Conservation (phyloP, 2,888 invertebrate genomes). For the Cephus pulcher region DNA sequence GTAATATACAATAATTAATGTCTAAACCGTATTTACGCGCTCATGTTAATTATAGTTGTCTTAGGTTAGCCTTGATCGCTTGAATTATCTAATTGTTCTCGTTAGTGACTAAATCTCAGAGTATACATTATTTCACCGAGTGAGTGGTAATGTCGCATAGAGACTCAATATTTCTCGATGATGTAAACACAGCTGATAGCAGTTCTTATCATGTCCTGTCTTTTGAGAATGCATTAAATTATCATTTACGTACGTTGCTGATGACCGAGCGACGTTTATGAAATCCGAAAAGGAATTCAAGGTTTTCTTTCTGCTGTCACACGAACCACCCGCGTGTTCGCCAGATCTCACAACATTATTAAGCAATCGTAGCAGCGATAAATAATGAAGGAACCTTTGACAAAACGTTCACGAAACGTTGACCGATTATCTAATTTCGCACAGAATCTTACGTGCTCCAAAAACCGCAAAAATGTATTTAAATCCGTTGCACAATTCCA, state of each 20-base stretch:
- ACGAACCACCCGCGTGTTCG: not conserved
- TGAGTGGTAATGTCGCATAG: not conserved
- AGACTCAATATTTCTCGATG: not conserved
- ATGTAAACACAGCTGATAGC: conserved; percentile 6
- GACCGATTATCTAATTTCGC: not conserved
- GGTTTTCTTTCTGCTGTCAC: not conserved
- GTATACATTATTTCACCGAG: not conserved
- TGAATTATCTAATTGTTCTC: not conserved
- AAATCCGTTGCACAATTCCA: not conserved
- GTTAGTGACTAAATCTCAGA: not conserved
- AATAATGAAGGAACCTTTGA: not conserved
- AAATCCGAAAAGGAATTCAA: not conserved
- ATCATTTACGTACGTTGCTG: not conserved
- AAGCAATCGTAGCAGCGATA: not conserved
- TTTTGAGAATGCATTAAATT: conserved; percentile 1
- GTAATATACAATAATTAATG: not conserved
- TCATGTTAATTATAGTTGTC: not conserved
- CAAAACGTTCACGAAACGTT: not conserved
- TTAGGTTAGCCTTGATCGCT: not conserved
- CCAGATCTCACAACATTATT: not conserved
- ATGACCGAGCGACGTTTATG: not conserved
- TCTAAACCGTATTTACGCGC: not conserved
- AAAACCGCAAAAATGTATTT: not conserved
- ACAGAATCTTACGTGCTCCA: not conserved
- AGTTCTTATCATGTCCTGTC: not conserved